phyloP scores from a whole-genome alignment of 1,140 invertebrate genomes.

The Bombus picipes region DNA sequence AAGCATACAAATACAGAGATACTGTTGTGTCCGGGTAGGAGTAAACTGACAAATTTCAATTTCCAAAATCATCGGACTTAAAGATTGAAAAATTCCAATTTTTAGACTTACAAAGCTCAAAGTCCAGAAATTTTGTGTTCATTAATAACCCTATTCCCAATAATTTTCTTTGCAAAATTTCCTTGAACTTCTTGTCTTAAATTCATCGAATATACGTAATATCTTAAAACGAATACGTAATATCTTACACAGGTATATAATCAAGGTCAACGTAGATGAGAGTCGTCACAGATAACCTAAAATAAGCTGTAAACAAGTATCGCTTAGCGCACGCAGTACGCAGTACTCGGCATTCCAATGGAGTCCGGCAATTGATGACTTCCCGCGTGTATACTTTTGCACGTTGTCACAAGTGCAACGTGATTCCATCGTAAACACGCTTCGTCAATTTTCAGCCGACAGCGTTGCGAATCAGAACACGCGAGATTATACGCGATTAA shows the following conservation, averaged over 20 bases:
- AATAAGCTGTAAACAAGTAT: neutral
- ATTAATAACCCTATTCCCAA: too few species aligned
- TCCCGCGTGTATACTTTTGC: neutral
- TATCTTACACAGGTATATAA: too few species aligned
- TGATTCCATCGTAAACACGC: conserved; percentile 38
- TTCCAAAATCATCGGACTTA: too few species aligned
- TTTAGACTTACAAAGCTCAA: neutral
- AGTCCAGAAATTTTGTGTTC: too few species aligned
- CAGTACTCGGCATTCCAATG: neutral
- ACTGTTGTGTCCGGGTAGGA: too few species aligned
- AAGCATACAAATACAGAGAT: too few species aligned
- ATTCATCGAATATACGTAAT: neutral
- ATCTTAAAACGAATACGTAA: neutral
- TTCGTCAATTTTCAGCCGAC: conserved; percentile 5
- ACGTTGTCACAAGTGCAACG: neutral
- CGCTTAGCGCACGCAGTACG: neutral
- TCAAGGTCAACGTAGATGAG: neutral
- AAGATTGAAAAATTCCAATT: neutral
- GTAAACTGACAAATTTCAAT: too few species aligned
- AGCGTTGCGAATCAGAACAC: conserved; percentile 31
- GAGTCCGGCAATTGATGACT: conserved; percentile 7
- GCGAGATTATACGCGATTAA: neutral
- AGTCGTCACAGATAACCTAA: neutral
- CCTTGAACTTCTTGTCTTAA: too few species aligned
- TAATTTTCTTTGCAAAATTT: too few species aligned